Conservation (phyloP, 2,113 vertebrate species). For the human (Homo sapiens) region DNA sequence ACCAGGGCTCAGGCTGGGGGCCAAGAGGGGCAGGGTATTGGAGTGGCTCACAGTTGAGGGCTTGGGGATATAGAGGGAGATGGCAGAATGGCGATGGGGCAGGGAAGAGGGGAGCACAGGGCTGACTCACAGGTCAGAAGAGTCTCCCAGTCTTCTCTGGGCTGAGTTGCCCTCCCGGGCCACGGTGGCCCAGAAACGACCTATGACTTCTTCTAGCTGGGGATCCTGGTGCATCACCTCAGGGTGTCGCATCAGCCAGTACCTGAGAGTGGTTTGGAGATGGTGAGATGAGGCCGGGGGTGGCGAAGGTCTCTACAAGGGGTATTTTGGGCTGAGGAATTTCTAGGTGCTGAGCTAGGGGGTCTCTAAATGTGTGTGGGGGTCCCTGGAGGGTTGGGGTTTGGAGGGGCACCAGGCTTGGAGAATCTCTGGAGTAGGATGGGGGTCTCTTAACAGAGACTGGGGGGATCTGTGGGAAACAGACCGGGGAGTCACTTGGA, state of each 20-base stretch:
- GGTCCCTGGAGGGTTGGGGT: neutral
- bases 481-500: neutral
- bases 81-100: neutral
- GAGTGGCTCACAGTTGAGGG: neutral
- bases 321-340: neutral
- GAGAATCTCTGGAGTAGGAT: neutral
- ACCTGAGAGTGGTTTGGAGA: slow-evolving; percentile 79
- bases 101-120: neutral
- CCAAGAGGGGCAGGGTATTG: neutral
- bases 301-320: neutral
- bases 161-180: slow-evolving; percentile 81
- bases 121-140: slow-evolving; percentile 87
- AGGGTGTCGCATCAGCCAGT: slow-evolving; percentile 90
- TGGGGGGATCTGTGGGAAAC: neutral
- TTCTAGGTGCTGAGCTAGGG: neutral
- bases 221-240: slow-evolving; percentile 88
- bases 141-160: slow-evolving; percentile 84
- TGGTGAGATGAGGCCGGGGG: neutral
- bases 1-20: slow-evolving; percentile 60
- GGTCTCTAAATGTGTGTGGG: neutral
- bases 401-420: neutral
- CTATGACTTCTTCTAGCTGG: slow-evolving; percentile 88
- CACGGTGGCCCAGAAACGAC: slow-evolving; percentile 88
- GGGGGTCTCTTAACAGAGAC: neutral
- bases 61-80: neutral